phyloP scores from a whole-genome alignment of 2,888 invertebrate species.

The Zaprionus lineosus region DNA sequence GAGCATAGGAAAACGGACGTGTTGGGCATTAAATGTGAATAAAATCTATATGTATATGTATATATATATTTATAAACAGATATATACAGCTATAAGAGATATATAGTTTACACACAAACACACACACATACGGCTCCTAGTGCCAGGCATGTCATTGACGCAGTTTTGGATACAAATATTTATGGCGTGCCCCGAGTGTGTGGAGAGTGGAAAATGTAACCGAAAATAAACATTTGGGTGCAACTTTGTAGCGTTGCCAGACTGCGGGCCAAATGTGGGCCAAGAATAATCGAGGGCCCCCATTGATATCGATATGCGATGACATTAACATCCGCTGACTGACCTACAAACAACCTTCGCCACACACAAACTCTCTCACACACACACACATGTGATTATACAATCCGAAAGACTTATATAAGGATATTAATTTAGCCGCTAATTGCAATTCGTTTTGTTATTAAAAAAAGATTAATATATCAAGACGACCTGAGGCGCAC shows the following conservation, averaged over 20 bases:
- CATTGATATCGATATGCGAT: constrained; percentile 28
- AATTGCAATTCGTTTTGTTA: constrained; percentile 36
- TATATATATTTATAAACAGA: constrained; percentile 18
- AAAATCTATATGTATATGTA: constrained; percentile 16
- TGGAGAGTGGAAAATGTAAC: constrained; percentile 50
- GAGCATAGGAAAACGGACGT: constrained; percentile 55
- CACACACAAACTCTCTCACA: not conserved
- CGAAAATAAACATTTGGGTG: constrained; percentile 67
- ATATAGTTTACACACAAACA: constrained; percentile 25
- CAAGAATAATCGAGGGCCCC: constrained; percentile 59
- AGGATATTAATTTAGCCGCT: constrained; percentile 46
- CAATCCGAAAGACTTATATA: constrained; percentile 12
- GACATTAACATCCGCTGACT: constrained; percentile 60
- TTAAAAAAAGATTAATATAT: constrained; percentile 59
- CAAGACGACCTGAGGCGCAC: constrained; percentile 6
- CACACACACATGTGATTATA: constrained; percentile 1
- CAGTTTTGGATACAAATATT: constrained; percentile 64
- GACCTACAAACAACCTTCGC: constrained; percentile 70
- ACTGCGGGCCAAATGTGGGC: constrained; percentile 54
- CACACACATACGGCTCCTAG: constrained; percentile 28
- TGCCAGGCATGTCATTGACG: constrained; percentile 69
- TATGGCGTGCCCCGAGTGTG: constrained; percentile 52
- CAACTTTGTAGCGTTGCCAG: constrained; percentile 3
- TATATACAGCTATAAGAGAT: constrained; percentile 7
- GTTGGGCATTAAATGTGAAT: constrained; percentile 45